These are phyloP conservation scores for Cherax quadricarinatus DNA, from an alignment of 1,140 invertebrate genomes.

Conservation along the genomic window DNA sequence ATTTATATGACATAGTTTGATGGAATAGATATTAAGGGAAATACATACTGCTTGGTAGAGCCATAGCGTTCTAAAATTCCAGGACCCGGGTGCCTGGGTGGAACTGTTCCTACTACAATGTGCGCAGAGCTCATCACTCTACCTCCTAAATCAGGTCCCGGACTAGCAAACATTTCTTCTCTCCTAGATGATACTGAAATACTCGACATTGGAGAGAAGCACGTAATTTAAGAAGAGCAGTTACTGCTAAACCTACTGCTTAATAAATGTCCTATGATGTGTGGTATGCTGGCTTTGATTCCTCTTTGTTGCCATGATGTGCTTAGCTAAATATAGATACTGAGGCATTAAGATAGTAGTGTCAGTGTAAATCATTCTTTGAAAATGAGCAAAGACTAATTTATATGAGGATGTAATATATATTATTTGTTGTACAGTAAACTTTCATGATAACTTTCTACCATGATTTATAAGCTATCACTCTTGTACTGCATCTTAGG, in stretches of 20 bases:
- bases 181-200: not conserved
- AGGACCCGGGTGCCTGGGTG: constrained; percentile 19
- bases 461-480: too few relatives aligned
- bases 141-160: constrained; percentile 2
- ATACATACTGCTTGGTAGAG: not conserved
- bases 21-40: constrained; percentile 17
- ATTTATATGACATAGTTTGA: not conserved
- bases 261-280: not conserved
- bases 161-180: constrained; percentile 17
- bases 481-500: too few relatives aligned
- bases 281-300: not conserved
- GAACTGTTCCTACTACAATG: constrained; percentile 21
- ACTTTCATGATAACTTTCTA: too few relatives aligned
- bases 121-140: constrained; percentile 22
- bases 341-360: too few relatives aligned
- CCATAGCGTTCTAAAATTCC: constrained; percentile 14
- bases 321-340: not conserved
- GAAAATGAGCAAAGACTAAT: too few relatives aligned
- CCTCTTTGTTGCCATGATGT: not conserved
- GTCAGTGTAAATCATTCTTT: too few relatives aligned
- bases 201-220: not conserved
- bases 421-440: too few relatives aligned
- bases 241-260: not conserved
- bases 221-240: not conserved
- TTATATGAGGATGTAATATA: too few relatives aligned